Evolutionary conservation across 2,113 vertebrate species (phyloP).

Genomic region (Mobula hypostoma): DNA sequence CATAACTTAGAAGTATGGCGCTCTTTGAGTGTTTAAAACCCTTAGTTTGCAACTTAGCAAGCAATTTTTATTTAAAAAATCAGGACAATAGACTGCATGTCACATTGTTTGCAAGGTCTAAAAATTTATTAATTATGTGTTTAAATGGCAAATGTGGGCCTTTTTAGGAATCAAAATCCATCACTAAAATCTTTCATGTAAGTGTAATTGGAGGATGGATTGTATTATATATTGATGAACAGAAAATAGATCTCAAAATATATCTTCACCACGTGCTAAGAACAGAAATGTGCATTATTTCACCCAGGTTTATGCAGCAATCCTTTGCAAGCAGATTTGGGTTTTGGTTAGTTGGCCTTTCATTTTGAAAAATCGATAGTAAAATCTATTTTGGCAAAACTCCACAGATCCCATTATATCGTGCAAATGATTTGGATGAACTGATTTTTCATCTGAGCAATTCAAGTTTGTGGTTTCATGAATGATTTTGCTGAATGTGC

Average conservation of each 20-base stretch:
- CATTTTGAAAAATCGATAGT: background rate
- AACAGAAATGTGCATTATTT: background rate
- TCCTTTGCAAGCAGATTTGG: background rate
- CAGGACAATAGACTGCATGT: background rate
- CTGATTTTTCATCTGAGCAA: background rate
- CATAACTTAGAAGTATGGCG: background rate
- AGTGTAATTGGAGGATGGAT: background rate
- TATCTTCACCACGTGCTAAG: background rate
- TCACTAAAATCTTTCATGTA: background rate
- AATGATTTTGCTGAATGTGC: background rate
- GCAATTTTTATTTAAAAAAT: background rate
- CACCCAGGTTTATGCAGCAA: background rate
- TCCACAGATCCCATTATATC: background rate
- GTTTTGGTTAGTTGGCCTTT: background rate
- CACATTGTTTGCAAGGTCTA: background rate
- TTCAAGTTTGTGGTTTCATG: background rate
- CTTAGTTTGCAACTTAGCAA: conserved; percentile 12
- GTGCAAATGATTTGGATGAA: background rate
- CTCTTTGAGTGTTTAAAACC: background rate
- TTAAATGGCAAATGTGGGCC: background rate
- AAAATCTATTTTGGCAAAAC: background rate
- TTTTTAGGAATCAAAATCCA: background rate
- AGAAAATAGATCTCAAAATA: background rate
- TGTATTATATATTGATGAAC: background rate
- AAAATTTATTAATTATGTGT: background rate